These are phyloP conservation scores for Pheucticus melanocephalus DNA, from an alignment of 2,113 vertebrate species.

Conservation along the genomic window DNA sequence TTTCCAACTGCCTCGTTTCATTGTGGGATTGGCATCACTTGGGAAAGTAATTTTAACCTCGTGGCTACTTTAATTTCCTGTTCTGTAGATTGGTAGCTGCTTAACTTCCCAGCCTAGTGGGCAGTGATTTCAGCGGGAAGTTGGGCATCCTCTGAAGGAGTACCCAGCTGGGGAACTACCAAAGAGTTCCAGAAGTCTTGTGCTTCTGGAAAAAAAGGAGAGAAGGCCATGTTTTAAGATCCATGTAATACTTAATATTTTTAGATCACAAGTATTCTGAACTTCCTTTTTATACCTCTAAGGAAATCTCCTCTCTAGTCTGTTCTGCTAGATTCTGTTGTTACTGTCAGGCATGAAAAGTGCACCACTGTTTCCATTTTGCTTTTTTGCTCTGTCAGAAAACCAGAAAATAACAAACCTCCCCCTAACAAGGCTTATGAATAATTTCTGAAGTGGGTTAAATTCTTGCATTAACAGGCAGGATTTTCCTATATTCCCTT, in stretches of 20 bases:
- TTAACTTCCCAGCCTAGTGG: not conserved
- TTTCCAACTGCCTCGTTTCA: slow-evolving; percentile 23
- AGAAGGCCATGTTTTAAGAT: not conserved
- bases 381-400: not conserved
- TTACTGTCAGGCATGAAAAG: not conserved
- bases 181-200: not conserved
- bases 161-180: not conserved
- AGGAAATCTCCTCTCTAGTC: not conserved
- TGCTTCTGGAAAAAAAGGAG: not conserved
- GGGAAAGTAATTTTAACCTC: slow-evolving; percentile 29
- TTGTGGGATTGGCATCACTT: slow-evolving; percentile 30
- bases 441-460: not conserved
- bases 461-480: not conserved
- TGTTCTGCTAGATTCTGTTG: not conserved
- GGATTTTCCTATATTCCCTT: not conserved
- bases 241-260: not conserved
- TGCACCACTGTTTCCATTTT: not conserved
- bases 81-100: slow-evolving; percentile 35
- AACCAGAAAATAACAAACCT: not conserved
- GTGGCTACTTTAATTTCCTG: slow-evolving; percentile 54
- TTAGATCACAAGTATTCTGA: not conserved
- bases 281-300: not conserved
- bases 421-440: not conserved
- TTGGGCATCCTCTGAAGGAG: not conserved
- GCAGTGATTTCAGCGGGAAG: not conserved